Base-by-base conservation (phyloP, 2,113 vertebrate species). In the Lasiurus cinereus region DNA sequence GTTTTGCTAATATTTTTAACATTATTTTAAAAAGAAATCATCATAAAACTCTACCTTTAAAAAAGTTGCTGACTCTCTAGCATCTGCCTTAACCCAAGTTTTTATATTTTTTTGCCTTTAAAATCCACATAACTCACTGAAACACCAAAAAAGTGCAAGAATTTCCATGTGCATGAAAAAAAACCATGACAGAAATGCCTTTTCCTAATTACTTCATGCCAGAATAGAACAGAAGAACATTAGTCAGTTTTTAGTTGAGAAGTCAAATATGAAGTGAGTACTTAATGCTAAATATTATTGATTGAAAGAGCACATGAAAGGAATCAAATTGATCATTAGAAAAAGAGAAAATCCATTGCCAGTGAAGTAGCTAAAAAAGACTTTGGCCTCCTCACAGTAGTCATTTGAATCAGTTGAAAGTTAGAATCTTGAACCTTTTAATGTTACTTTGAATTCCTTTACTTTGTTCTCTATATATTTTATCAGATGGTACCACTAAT, bases 81-180 rank as follows among this genome's bases (percentile, higher is more conserved):
- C 56, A 52, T 90, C 59, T 74, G 11, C 56, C 62, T 92, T 93
- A 88, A 86, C 36, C 21, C 43, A 94, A 62, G 3, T 70, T 96
- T 96, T 96, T 96, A 48, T 88, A 88, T 79, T 39, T 27, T 88
- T 9, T 90, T 90, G n/a, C 48, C 46, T 93, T 43, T 88, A 43
- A 96, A 88, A 88, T 52, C 14, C 54, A 29, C 1, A 29, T 93
- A 56, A 80, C 33, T 54, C 24, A 64, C 4, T 70, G 10, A 92
- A 94, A 70, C 12, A 79, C 36, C 54, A 50, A 70, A 79, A 79
- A 83, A 59, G 22, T 86, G 0, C 3, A 48, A 76, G n/a, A 69
- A 54, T 92, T 94, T 66, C 14, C 29, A 31, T 83, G 29, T 87
- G 3, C 46, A 19, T 72, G 36, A 86, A 64, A 85, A 50, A 22